Percentiles rank a stretch among this genome's conserved stretches.
phyloP scores from a whole-genome alignment of 2,888 invertebrate species.

The Eupelmus urozonus region DNA sequence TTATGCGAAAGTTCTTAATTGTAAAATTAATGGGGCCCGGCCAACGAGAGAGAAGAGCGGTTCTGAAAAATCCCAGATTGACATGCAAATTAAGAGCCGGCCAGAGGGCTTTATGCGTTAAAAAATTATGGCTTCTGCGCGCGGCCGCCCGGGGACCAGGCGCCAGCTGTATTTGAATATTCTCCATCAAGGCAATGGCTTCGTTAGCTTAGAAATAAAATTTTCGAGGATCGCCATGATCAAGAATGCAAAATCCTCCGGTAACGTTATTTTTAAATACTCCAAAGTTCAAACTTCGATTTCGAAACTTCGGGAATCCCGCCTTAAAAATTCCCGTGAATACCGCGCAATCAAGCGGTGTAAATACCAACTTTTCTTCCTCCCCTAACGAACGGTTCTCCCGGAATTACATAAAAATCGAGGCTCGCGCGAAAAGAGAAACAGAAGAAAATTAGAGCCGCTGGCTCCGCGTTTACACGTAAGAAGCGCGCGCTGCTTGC shows the following conservation, averaged over 20 bases:
- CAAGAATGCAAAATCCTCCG: no score
- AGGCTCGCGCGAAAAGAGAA: slow-evolving; percentile 13
- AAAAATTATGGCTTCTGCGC: not conserved
- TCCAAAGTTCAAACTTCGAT: no score
- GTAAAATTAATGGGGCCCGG: slow-evolving; percentile 30
- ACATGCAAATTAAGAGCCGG: slow-evolving; percentile 29
- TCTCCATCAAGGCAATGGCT: no score
- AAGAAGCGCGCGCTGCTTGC: no score
- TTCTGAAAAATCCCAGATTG: slow-evolving; percentile 40
- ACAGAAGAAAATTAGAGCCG: slow-evolving; percentile 41
- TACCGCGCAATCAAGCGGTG: no score
- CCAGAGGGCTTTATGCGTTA: not conserved
- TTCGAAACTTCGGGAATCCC: not conserved
- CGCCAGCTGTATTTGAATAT: no score
- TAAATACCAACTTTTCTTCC: not conserved
- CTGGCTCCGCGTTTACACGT: not conserved
- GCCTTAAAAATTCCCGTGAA: not conserved
- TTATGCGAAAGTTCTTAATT: slow-evolving; percentile 34
- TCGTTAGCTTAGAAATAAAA: no score
- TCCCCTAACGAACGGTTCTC: no score
- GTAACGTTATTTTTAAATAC: no score
- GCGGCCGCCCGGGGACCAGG: no score
- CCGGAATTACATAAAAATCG: slow-evolving; percentile 33
- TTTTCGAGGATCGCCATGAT: no score
- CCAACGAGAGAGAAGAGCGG: not conserved